Conservation (phyloP, 2,113 vertebrate genomes). For the Hipposideros armiger region DNA sequence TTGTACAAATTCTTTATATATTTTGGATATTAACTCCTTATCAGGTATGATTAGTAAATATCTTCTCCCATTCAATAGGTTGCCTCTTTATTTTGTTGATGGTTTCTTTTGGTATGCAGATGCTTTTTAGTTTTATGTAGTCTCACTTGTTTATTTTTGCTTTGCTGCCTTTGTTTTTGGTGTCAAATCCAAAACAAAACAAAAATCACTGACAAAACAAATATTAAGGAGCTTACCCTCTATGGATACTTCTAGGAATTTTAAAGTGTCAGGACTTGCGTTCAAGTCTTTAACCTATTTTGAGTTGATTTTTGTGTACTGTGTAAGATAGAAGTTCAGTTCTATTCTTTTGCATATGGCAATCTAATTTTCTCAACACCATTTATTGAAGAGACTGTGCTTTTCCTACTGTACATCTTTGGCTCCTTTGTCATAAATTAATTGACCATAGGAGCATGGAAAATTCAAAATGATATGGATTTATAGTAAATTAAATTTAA, state of each 20-base stretch:
- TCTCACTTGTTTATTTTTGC: too few relatives aligned
- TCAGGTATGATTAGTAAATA: not conserved
- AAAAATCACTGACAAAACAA: not conserved
- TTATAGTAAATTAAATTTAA: not conserved
- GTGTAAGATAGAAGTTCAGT: not conserved
- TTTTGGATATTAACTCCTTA: too few relatives aligned
- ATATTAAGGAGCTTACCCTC: not conserved
- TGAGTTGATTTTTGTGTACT: not conserved
- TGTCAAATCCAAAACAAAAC: too few relatives aligned
- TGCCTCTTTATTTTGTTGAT: not conserved
- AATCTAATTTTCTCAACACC: not conserved
- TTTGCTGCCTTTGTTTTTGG: too few relatives aligned
- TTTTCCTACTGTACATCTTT: not conserved
- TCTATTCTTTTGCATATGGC: not conserved
- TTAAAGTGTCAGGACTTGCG: not conserved
- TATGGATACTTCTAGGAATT: not conserved
- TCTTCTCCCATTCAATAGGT: not conserved
- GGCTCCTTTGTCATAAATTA: not conserved
- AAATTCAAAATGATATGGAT: not conserved
- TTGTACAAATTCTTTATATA: not conserved
- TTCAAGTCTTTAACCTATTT: not conserved
- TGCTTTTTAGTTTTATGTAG: too few relatives aligned
- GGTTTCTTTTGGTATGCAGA: too few relatives aligned
- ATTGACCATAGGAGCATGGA: not conserved
- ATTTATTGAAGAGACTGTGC: not conserved